Conservation (phyloP, 2,113 vertebrate genomes). For the Mobula birostris region DNA sequence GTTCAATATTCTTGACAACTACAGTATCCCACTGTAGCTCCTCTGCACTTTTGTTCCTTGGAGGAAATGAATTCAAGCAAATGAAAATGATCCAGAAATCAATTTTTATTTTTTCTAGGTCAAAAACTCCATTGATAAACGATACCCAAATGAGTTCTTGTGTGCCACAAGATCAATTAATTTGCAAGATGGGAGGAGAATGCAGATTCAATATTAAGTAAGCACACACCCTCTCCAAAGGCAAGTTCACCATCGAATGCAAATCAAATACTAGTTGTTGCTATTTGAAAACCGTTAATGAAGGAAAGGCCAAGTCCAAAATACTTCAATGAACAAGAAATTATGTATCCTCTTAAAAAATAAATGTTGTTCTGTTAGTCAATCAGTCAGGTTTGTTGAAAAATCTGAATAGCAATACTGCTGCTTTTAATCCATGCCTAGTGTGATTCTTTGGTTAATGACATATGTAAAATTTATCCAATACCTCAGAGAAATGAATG, state of each 20-base stretch:
- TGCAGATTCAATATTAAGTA: neutral
- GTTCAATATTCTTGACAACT: neutral
- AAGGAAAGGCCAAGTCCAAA: neutral
- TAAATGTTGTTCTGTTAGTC: neutral
- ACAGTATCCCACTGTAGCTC: neutral
- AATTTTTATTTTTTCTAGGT: neutral
- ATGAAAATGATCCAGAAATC: neutral
- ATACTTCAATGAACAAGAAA: neutral
- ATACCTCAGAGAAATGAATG: neutral
- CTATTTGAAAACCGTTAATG: neutral
- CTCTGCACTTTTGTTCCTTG: neutral
- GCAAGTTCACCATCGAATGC: neutral
- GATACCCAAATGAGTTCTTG: neutral
- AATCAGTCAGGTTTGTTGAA: neutral
- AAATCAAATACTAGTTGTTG: neutral
- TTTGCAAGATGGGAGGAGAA: neutral
- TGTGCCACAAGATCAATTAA: neutral
- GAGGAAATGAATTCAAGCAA: neutral
- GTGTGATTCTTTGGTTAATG: neutral
- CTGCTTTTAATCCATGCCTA: neutral
- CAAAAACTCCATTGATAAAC: neutral
- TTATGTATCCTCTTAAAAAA: neutral
- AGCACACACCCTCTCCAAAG: neutral
- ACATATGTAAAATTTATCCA: conserved; percentile 7
- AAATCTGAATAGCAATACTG: neutral